A percentile compares a stretch with the other conserved stretches of the same genome.
Evolutionary conservation across 2,797 vertebrate species (phyloP).

Genomic region (Picus viridis): DNA sequence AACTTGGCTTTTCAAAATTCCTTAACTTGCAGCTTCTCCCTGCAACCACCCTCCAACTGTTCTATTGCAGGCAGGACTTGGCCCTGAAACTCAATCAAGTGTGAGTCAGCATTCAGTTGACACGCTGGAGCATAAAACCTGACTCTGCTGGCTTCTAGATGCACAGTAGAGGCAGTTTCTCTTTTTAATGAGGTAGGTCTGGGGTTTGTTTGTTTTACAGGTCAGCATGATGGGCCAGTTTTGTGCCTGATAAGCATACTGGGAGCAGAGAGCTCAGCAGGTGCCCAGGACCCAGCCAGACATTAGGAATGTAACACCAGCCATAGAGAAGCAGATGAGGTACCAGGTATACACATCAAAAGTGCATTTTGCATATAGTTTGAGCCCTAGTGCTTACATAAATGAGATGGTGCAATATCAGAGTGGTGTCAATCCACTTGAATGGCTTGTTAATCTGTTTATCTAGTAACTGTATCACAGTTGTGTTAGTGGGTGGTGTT

Average conservation of each 20-base stretch:
- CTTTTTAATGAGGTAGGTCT: background rate
- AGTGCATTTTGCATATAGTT: background rate
- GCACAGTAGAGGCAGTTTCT: background rate
- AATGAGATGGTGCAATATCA: background rate
- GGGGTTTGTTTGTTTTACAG: constrained; percentile 38
- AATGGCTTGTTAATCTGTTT: constrained; percentile 15
- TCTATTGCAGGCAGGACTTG: background rate
- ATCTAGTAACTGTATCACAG: background rate
- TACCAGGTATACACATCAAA: background rate
- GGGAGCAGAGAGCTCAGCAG: background rate
- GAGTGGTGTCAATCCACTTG: background rate
- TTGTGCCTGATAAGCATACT: background rate
- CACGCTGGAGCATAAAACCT: constrained; percentile 1
- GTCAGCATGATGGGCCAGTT: background rate
- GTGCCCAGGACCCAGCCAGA: background rate
- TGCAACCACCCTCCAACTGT: rapidly evolving
- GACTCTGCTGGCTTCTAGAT: background rate
- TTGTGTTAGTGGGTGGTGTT: background rate
- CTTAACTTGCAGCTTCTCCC: background rate
- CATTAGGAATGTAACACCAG: background rate
- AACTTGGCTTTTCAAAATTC: background rate
- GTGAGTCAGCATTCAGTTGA: constrained; percentile 37
- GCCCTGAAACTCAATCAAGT: constrained; percentile 8
- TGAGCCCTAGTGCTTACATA: background rate
- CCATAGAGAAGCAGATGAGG: background rate